phyloP scores from a whole-genome alignment of 2,888 invertebrate species.

The Ichneumon xanthorius region DNA sequence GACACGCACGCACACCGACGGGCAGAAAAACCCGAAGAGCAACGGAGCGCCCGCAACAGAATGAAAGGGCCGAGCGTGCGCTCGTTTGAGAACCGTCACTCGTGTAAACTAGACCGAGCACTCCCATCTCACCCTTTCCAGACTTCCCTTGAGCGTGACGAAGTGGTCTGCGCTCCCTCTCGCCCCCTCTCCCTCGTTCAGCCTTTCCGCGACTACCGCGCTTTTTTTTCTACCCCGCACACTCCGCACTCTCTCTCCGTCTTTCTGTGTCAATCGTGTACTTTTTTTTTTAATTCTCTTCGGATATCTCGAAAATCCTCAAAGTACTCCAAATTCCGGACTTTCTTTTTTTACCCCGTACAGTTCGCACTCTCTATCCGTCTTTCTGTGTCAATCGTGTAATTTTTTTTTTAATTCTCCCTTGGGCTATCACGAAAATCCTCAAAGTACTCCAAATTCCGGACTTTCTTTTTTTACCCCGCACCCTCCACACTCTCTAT shows the following conservation, averaged over 20 bases:
- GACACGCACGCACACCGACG: background rate
- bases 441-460: no score
- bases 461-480: no score
- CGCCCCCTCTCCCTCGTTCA: conserved; percentile 22
- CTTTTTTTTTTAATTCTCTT: conserved; percentile 29
- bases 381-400: conserved; percentile 35
- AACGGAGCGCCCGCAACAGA: conserved; percentile 18
- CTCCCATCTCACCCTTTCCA: conserved; percentile 71
- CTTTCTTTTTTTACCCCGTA: conserved; percentile 22
- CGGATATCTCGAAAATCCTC: conserved; percentile 4
- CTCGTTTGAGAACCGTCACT: conserved; percentile 74
- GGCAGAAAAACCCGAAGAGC: conserved; percentile 25
- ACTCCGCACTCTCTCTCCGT: conserved; percentile 16
- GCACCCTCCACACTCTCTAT: no score
- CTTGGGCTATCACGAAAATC: no score
- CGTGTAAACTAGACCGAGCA: conserved; percentile 79
- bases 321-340: no score
- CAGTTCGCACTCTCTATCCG: conserved; percentile 9
- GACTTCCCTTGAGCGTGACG: conserved; percentile 77
- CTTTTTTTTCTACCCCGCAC: conserved; percentile 15
- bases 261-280: conserved; percentile 31
- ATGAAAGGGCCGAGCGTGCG: conserved; percentile 48
- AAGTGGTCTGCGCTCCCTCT: conserved; percentile 74
- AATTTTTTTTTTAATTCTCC: conserved; percentile 28
- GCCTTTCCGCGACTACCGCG: conserved; percentile 2